A percentile compares a stretch with the other conserved stretches of the same genome.
Conservation (phyloP, 2,113 vertebrate genomes). For the Crotophaga sulcirostris region DNA sequence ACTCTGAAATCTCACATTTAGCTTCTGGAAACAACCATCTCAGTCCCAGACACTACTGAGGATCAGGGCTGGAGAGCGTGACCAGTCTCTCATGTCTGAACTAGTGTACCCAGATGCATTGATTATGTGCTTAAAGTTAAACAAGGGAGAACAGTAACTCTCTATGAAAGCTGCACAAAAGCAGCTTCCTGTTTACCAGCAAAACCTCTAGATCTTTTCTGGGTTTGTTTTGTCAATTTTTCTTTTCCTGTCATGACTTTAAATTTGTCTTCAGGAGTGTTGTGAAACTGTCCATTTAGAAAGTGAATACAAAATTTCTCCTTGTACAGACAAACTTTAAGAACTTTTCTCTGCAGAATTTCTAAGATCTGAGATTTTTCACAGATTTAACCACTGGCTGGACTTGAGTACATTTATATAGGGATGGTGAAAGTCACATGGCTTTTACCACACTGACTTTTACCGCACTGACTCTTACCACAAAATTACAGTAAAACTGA, state of each 20-base stretch:
- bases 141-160: slow-evolving; percentile 42
- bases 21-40: background rate
- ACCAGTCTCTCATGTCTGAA: background rate
- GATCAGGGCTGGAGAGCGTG: slow-evolving; percentile 10
- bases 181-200: slow-evolving; percentile 55
- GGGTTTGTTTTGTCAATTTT: slow-evolving; percentile 12
- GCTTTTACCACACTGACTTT: background rate
- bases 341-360: background rate
- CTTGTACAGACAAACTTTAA: background rate
- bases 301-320: background rate
- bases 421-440: background rate
- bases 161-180: slow-evolving; percentile 16
- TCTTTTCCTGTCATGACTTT: background rate
- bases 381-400: background rate
- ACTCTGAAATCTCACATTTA: background rate
- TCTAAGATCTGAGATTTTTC: background rate
- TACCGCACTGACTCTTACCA: background rate
- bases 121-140: slow-evolving; percentile 46
- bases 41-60: background rate
- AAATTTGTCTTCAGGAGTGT: background rate
- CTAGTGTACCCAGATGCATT: background rate
- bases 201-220: background rate
- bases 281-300: background rate
- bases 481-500: background rate
- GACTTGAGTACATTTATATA: background rate